Evolutionary conservation across 2,113 vertebrate species (phyloP), one percentile per base, ranked within the genome.

Genomic region (Tichodroma muraria): DNA sequence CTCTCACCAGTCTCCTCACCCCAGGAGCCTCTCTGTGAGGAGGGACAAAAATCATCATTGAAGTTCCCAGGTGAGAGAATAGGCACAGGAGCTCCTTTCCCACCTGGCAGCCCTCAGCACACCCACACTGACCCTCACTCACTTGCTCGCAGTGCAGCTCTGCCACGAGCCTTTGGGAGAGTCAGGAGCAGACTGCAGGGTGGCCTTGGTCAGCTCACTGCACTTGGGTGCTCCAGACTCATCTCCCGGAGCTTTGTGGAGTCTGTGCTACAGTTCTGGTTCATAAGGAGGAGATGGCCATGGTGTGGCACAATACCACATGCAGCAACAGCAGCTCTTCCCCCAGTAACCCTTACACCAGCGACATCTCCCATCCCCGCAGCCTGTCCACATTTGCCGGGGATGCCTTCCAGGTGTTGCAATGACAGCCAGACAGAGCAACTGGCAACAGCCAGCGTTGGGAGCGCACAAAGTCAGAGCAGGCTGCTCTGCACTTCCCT

Each of bases 81-180:
- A 17, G 28, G 37, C 37, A 66, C 9, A 10, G 37, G 4, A 47
- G 11, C 25, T 79, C 25, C 18, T 52, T 79, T 78, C 52, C 45
- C 50, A 65, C 5, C 5, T 3, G 2, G 14, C 38, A 88, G 50
- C 24, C 18, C 11, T 23, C 37, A 61, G 72, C 37, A 76, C 1
- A 7, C 11, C 23, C 47, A 47, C 11, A 2, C 25, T 37, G 31
- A 22, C n/a, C 16, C 1, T 1, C 15, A n/a, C 8, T 5, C 13
- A 52, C 11, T 37, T 66, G 17, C 57, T 71, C 0, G 0, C 16
- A 45, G 40, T 4, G 6, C 50, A 47, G 40, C 21, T 80, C 33
- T 84, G 28, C 33, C 53, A 28, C 0, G 0, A 31, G 52, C 23
- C n/a, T 87, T 71, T 80, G 40, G 11, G 11, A 24, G 21, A 27